phyloP scores from a whole-genome alignment of 2,113 vertebrate species.

The Lontra canadensis region DNA sequence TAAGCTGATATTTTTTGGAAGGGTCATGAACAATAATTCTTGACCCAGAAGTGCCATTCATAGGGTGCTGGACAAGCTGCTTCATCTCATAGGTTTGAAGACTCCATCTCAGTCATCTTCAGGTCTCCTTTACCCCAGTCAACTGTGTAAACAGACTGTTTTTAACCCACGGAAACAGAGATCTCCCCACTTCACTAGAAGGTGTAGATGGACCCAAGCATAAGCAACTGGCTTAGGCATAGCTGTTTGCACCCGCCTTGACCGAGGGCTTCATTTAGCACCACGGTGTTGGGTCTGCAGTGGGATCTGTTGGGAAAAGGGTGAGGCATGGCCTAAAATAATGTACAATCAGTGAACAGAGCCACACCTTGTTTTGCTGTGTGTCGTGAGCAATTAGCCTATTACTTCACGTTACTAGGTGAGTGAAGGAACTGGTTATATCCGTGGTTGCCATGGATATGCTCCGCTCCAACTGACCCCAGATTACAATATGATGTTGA shows the following conservation, averaged over 20 bases:
- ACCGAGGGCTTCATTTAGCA: neutral
- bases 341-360: neutral
- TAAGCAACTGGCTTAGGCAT: neutral
- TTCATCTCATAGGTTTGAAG: neutral
- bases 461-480: neutral
- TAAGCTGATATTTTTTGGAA: neutral
- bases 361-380: constrained; percentile 14
- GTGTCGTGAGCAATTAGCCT: neutral
- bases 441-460: constrained; percentile 57
- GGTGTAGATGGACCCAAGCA: neutral
- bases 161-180: neutral
- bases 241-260: neutral
- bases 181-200: neutral
- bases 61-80: neutral
- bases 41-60: neutral
- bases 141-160: neutral
- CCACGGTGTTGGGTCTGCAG: neutral
- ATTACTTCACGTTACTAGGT: constrained; percentile 52
- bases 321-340: neutral
- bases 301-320: neutral
- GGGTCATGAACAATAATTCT: neutral
- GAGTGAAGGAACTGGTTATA: constrained; percentile 35
- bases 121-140: neutral
- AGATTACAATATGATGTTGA: constrained; percentile 19
- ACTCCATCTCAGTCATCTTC: neutral